These are phyloP conservation scores for Globicephala melas DNA, from an alignment of 2,113 vertebrate genomes.

Conservation along the genomic window DNA sequence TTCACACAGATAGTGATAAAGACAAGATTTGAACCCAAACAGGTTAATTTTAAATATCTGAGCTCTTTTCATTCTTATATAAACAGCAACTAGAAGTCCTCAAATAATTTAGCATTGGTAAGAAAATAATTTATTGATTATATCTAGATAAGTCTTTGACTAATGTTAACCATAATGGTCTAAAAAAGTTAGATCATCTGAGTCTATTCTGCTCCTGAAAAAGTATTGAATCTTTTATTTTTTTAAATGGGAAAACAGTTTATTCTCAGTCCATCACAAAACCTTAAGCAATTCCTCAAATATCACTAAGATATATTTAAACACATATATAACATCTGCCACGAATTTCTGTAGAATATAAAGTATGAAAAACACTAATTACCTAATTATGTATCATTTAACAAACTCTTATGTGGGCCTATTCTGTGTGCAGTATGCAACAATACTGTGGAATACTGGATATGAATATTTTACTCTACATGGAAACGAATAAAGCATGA, in stretches of 20 bases:
- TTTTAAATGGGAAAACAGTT: not conserved
- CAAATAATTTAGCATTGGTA: not conserved
- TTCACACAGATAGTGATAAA: not conserved
- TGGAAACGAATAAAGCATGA: not conserved
- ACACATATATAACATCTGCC: not conserved
- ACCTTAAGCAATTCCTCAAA: not conserved
- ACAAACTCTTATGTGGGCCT: not conserved
- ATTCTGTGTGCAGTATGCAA: not conserved
- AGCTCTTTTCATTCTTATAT: not conserved
- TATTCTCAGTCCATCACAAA: not conserved
- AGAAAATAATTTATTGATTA: not conserved
- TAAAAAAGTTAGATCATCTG: not conserved
- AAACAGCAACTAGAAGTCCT: not conserved
- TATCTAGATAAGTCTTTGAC: not conserved
- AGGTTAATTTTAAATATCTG: not conserved
- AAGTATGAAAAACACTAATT: not conserved
- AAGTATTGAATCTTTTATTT: not conserved
- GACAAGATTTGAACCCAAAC: not conserved
- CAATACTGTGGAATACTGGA: not conserved
- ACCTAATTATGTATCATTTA: not conserved
- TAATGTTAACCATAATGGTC: not conserved
- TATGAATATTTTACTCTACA: not conserved
- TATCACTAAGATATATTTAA: not conserved
- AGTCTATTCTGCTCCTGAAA: not conserved
- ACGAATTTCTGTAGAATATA: not conserved